Evolutionary conservation across 2,797 vertebrate genomes (phyloP), one percentile per base, ranked within the genome.

Genomic region (Lagodon rhomboides): DNA sequence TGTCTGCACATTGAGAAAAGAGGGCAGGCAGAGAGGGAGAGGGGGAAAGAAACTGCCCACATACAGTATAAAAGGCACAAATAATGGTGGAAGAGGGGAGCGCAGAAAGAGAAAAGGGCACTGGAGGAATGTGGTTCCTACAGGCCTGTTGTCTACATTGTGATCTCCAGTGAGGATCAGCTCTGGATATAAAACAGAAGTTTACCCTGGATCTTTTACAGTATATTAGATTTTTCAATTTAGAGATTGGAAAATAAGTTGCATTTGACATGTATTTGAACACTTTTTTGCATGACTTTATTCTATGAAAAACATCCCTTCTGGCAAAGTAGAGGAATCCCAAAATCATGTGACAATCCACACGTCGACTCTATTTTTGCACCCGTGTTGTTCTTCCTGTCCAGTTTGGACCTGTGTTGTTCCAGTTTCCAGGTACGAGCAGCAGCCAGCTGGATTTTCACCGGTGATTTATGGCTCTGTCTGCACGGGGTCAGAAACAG

Each of bases 51-150:
- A 87, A 62, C 74, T 81, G 78, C 86, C 91, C 87, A 83, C 91
- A 79, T 85, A 87, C 85, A 86, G 85, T 90, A 85, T 75, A 89
- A 89, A 91, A 89, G 85, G 75, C 83, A 88, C 76, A 88, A 93
- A 88, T 91, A 90, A 91, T 86, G 84, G 84, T 53, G 79, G 75
- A 80, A 78, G 74, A 78, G 79, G 41, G 80, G 85, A 73, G 70
- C 23, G 59, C 47, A 66, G 63, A 75, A 20, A 75, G 77, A 55
- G 54, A 68, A 78, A 89, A 86, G 82, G 88, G 70, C 72, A 84
- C 34, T 18, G 66, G 83, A 87, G 68, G 89, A 92, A 90, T 91
- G 86, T 63, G 61, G 50, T 62, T 61, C 41, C 68, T 67, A 15
- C 73, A 82, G 54, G 56, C 75, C 53, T 59, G 25, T 80, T 85